Percentiles rank a stretch among this genome's conserved stretches.
Evolutionary conservation across 2,888 invertebrate species (phyloP).

Genomic region (Acleris cristana): DNA sequence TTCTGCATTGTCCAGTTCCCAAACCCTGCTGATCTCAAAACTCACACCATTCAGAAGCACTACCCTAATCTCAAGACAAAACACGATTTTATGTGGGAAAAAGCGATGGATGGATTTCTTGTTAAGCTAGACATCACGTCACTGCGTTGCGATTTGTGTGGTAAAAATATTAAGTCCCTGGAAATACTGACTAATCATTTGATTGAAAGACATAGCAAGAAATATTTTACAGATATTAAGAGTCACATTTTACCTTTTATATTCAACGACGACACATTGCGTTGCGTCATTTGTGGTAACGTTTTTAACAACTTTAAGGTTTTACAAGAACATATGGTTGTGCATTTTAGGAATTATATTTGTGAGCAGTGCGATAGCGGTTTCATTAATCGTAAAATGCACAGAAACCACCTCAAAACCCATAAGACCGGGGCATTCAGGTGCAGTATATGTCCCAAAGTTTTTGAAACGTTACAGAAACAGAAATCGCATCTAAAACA

Average conservation of each 20-base stretch:
- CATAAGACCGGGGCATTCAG: constrained; percentile 46
- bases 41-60: constrained; percentile 48
- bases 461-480: constrained; percentile 44
- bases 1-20: constrained; percentile 45
- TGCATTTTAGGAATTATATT: constrained; percentile 52
- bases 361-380: constrained; percentile 54
- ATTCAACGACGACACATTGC: constrained; percentile 45
- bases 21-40: constrained; percentile 49
- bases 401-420: constrained; percentile 46
- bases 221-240: constrained; percentile 47
- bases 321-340: constrained; percentile 54
- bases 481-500: constrained; percentile 50
- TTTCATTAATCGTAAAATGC: constrained; percentile 60
- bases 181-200: constrained; percentile 45
- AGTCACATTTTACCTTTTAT: constrained; percentile 55
- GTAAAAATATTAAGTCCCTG: constrained; percentile 36
- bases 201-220: constrained; percentile 42
- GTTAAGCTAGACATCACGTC: constrained; percentile 52
- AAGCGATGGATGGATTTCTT: constrained; percentile 46
- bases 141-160: constrained; percentile 47
- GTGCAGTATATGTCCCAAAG: constrained; percentile 47
- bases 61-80: constrained; percentile 44
- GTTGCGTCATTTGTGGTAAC: constrained; percentile 47
- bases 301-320: constrained; percentile 48
- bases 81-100: constrained; percentile 49